phyloP scores from a whole-genome alignment of 1,140 invertebrate genomes.

The Saxidomus purpurata region DNA sequence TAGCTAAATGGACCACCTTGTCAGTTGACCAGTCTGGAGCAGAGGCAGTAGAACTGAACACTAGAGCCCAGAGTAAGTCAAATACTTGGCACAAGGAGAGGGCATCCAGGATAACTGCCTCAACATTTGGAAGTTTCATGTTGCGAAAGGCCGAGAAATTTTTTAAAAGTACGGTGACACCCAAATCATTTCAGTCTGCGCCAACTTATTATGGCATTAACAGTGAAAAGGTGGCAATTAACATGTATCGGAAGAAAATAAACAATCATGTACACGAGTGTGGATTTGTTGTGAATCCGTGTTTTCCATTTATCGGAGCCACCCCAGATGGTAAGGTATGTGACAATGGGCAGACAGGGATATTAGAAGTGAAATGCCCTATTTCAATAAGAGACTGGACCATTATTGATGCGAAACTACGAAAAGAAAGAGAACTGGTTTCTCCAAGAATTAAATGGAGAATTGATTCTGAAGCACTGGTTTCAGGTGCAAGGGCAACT shows the following conservation, averaged over 20 bases:
- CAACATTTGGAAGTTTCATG: constrained; percentile 33
- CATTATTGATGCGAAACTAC: background rate
- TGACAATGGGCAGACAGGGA: constrained; percentile 24
- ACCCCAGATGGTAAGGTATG: constrained; percentile 67
- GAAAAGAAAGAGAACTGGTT: constrained; percentile 21
- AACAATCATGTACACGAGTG: constrained; percentile 64
- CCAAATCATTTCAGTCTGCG: background rate
- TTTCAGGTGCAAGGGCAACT: constrained; percentile 58
- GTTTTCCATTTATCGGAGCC: constrained; percentile 64
- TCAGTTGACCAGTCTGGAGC: background rate
- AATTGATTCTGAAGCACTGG: constrained; percentile 21
- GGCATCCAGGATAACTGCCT: background rate
- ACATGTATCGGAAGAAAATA: constrained; percentile 19
- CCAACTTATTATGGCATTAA: background rate
- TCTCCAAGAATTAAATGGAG: background rate
- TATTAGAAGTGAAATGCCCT: constrained; percentile 58
- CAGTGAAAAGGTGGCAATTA: constrained; percentile 31
- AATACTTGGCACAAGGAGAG: constrained; percentile 1
- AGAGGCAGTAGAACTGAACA: background rate
- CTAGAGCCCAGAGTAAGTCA: constrained; percentile 9
- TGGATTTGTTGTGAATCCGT: constrained; percentile 61
- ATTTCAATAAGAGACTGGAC: constrained; percentile 39
- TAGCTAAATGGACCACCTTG: background rate
- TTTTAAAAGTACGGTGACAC: background rate
- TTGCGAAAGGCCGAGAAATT: constrained; percentile 28